These are phyloP conservation scores for Xiphophorus couchianus DNA, from an alignment of 2,113 vertebrate species.

Conservation along the genomic window DNA sequence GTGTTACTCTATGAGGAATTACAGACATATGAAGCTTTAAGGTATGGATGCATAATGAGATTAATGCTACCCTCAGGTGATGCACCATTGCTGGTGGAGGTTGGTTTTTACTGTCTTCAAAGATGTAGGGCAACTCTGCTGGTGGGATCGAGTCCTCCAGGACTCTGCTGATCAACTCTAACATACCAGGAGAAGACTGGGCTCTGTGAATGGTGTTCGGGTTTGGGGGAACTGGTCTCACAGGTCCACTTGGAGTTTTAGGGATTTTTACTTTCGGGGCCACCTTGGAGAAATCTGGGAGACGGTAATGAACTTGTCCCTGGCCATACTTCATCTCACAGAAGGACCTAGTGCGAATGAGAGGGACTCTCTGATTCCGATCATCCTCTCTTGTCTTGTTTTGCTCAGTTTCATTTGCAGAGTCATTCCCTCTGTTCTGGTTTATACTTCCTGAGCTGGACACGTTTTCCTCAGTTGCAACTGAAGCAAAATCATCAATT, in stretches of 20 bases:
- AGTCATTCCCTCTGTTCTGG: conserved; percentile 8
- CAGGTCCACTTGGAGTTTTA: conserved; percentile 58
- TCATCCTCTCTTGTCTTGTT: conserved; percentile 16
- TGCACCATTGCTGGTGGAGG: conserved; percentile 54
- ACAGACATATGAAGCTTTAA: neutral
- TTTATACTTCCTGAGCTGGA: conserved; percentile 28
- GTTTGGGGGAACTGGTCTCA: conserved; percentile 51
- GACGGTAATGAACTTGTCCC: conserved; percentile 77
- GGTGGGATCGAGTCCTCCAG: conserved; percentile 78
- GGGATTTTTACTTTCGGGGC: conserved; percentile 80
- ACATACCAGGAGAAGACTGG: conserved; percentile 73
- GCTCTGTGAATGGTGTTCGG: conserved; percentile 56
- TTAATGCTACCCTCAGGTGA: conserved; percentile 81
- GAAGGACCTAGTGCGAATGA: conserved; percentile 70
- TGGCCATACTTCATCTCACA: conserved; percentile 75
- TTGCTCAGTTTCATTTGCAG: neutral
- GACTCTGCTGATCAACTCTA: conserved; percentile 74
- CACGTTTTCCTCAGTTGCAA: conserved; percentile 18
- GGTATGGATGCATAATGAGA: neutral
- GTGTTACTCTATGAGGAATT: neutral
- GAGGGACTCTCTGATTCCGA: conserved; percentile 35
- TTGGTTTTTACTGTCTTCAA: conserved; percentile 55
- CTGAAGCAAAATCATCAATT: neutral
- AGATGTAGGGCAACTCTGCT: conserved; percentile 51
- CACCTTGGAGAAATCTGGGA: conserved; percentile 81